Conservation (phyloP, 2,888 invertebrate species). For the Ditylenchus weischeri region DNA sequence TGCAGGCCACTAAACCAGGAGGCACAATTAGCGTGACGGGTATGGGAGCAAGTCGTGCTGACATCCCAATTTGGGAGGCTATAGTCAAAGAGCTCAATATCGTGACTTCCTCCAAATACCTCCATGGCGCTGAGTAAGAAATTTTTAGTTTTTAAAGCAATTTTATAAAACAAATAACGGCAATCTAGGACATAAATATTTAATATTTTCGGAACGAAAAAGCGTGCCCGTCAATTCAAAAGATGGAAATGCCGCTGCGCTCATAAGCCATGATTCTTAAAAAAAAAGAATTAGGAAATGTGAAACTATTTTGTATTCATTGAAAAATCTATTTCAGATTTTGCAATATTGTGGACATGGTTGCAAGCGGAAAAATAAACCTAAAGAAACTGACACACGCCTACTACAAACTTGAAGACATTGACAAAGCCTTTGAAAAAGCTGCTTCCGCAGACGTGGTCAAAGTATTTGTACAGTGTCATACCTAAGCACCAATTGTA, state of each 20-base stretch:
- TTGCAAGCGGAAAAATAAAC: not conserved
- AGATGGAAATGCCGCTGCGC: too few relatives aligned
- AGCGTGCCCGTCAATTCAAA: too few relatives aligned
- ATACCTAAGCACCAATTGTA: too few relatives aligned
- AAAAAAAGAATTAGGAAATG: too few relatives aligned
- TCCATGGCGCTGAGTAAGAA: not conserved
- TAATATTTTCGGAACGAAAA: too few relatives aligned
- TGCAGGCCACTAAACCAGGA: not conserved
- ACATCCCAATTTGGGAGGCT: conserved; percentile 5
- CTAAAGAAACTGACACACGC: not conserved
- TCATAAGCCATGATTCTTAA: too few relatives aligned
- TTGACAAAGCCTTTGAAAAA: not conserved
- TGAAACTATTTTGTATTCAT: not conserved
- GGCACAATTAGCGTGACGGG: not conserved
- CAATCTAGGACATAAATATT: too few relatives aligned
- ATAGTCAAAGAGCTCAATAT: conserved; percentile 1
- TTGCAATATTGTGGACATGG: not conserved
- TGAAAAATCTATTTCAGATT: not conserved
- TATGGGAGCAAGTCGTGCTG: not conserved
- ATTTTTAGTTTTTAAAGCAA: too few relatives aligned
- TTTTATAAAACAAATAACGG: too few relatives aligned
- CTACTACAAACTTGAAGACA: not conserved
- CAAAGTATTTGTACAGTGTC: conserved; percentile 2
- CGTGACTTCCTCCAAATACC: conserved; percentile 1
- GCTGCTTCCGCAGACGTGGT: not conserved